Conservation (phyloP, 1,140 invertebrate genomes). For the Diuraphis noxia region DNA sequence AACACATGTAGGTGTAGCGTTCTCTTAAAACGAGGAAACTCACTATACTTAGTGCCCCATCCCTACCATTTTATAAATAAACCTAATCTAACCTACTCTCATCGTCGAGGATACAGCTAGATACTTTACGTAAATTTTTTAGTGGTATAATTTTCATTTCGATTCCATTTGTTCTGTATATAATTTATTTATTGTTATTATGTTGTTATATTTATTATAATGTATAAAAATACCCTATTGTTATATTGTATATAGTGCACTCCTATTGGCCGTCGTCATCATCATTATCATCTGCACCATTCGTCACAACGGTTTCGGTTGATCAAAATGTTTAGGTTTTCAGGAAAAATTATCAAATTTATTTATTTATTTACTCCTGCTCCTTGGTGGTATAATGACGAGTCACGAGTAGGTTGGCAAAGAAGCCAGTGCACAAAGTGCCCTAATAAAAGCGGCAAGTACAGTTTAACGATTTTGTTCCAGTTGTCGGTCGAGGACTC, state of each 20-base stretch:
- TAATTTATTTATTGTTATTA: neutral
- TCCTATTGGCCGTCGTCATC: neutral
- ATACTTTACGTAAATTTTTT: neutral
- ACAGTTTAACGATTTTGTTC: constrained; percentile 50
- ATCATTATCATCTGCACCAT: neutral
- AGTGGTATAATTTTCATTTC: neutral
- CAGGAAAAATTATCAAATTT: constrained; percentile 25
- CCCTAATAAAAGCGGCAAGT: constrained; percentile 1
- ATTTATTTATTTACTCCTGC: neutral
- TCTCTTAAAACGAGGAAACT: no score
- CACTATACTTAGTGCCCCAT: no score
- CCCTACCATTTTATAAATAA: neutral
- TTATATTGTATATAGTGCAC: neutral
- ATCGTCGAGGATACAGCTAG: neutral
- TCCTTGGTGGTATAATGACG: neutral
- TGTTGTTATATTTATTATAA: neutral
- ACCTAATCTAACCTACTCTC: neutral
- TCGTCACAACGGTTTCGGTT: constrained; percentile 19
- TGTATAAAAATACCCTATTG: neutral
- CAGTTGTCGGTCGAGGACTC: constrained; percentile 8
- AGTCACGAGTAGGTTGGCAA: neutral
- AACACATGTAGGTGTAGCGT: no score
- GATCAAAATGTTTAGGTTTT: constrained; percentile 1
- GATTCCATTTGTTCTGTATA: neutral
- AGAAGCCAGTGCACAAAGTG: neutral